phyloP scores from a whole-genome alignment of 2,888 invertebrate genomes.

The Amblyteles armatorius region DNA sequence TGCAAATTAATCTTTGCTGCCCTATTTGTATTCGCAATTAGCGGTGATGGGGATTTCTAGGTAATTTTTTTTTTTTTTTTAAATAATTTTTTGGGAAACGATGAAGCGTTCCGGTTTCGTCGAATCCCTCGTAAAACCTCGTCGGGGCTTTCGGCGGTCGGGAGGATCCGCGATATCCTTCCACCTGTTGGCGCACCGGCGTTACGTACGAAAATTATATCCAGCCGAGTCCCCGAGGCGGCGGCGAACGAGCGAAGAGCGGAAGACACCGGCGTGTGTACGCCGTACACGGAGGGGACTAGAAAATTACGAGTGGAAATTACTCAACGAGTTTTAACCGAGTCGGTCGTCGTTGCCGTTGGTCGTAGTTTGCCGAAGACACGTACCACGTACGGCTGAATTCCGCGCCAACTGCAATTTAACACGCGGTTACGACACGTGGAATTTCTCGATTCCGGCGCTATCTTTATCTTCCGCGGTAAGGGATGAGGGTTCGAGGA shows the following conservation, averaged over 20 bases:
- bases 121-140: conserved; percentile 13
- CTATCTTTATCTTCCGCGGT: conserved; percentile 27
- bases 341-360: conserved; percentile 1
- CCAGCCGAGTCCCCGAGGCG: neutral
- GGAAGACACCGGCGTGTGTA: neutral
- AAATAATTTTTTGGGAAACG: neutral
- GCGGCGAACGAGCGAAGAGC: conserved; percentile 21
- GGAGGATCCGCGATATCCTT: conserved; percentile 43
- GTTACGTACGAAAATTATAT: conserved; percentile 59
- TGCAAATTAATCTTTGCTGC: conserved; percentile 1
- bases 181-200: conserved; percentile 69
- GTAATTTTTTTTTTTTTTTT: neutral
- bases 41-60: neutral
- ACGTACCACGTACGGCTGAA: conserved; percentile 34
- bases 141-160: conserved; percentile 16
- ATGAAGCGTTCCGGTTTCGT: neutral
- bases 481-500: neutral
- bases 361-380: conserved; percentile 11
- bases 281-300: neutral
- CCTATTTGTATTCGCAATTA: neutral
- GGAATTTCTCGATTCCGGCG: conserved; percentile 50
- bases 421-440: conserved; percentile 59
- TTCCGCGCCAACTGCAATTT: conserved; percentile 62
- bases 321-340: conserved; percentile 59
- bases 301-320: conserved; percentile 61